phyloP scores from a whole-genome alignment of 1,140 invertebrate species.

The Thaumetopoea pityocampa region DNA sequence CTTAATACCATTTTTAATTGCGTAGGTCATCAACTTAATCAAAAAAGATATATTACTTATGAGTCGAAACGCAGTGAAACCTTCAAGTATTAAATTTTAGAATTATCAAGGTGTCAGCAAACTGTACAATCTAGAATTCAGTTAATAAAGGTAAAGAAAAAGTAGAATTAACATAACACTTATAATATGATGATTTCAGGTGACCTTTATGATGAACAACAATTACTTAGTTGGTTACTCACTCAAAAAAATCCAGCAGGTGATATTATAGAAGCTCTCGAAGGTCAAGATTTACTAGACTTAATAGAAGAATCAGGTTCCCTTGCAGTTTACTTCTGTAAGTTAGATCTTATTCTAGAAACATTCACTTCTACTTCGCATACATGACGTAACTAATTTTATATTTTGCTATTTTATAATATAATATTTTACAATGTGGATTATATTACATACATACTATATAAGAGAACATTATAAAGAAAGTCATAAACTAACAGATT shows the following conservation, averaged over 20 bases:
- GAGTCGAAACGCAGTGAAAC: too few relatives aligned
- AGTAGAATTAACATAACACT: too few relatives aligned
- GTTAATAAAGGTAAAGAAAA: too few relatives aligned
- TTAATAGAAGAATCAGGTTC: slow-evolving; percentile 89
- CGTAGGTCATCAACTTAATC: too few relatives aligned
- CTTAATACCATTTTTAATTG: too few relatives aligned
- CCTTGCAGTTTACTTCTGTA: slow-evolving; percentile 95
- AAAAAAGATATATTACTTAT: too few relatives aligned
- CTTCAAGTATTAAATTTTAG: too few relatives aligned
- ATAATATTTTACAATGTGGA: slow-evolving; percentile 4
- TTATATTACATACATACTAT: slow-evolving; percentile 5
- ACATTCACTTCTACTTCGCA: slow-evolving; percentile 15
- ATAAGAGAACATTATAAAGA: too few relatives aligned
- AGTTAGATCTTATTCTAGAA: slow-evolving; percentile 62
- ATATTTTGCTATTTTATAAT: slow-evolving; percentile 1
- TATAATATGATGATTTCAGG: too few relatives aligned
- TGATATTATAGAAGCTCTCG: slow-evolving; percentile 92
- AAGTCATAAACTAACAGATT: too few relatives aligned
- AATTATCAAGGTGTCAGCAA: too few relatives aligned
- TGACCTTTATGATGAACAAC: slow-evolving; percentile 92
- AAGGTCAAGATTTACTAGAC: slow-evolving; percentile 87
- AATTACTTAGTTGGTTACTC: slow-evolving; percentile 91
- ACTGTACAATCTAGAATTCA: too few relatives aligned
- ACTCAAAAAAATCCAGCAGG: slow-evolving; percentile 93
- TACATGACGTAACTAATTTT: slow-evolving; percentile 19